Base-by-base conservation (phyloP, 2,113 vertebrate species). In the Apteryx mantelli region DNA sequence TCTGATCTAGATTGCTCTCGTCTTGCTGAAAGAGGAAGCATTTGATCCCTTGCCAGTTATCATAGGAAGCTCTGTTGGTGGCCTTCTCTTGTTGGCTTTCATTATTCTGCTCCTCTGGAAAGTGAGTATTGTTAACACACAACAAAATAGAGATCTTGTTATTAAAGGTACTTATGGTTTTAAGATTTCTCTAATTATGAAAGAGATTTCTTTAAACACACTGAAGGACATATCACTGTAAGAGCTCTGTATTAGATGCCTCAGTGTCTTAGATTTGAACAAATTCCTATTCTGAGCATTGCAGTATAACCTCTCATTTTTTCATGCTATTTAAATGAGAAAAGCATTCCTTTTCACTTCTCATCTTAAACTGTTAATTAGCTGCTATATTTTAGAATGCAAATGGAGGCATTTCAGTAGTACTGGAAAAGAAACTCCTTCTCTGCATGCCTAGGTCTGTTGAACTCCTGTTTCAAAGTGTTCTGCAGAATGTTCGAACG, bases 61-160 rank as follows among this genome's bases (percentile, higher is more conserved):
- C 61, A 26, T 97, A 46, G 88, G 92, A 56, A 98, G 98, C 91
- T 95, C 94, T 15, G 8, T 94, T 19, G 96, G 92, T 42, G 98
- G 97, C 69, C 64, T 98, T 85, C 13, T 97, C 52, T 64, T 97
- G 77, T 83, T 98, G 82, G 34, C 60, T 0, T 6, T 97, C 34
- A 91, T 98, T 58, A 26, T 96, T 73, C 50, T 92, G 40, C 34
- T 97, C 48, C 96, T 98, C 12, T 86, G 96, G 88, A 97, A 98
- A 94, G 98, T 98, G 83, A 81, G 97, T 93, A 56, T 60, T 11
- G 1, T 26, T 76, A 69, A n/a, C 4, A 17, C 36, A n/a, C 40
- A 52, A 14, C 26, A 52, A 38, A 63, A 12, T 13, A 74, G 7
- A 55, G 36, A 48, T 11, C 1, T 16, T 44, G 53, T 53, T 65